Evolutionary conservation across 2,113 vertebrate genomes (phyloP), one percentile per base, ranked within the genome.

Genomic region (Petrocephalus microphthalmus): DNA sequence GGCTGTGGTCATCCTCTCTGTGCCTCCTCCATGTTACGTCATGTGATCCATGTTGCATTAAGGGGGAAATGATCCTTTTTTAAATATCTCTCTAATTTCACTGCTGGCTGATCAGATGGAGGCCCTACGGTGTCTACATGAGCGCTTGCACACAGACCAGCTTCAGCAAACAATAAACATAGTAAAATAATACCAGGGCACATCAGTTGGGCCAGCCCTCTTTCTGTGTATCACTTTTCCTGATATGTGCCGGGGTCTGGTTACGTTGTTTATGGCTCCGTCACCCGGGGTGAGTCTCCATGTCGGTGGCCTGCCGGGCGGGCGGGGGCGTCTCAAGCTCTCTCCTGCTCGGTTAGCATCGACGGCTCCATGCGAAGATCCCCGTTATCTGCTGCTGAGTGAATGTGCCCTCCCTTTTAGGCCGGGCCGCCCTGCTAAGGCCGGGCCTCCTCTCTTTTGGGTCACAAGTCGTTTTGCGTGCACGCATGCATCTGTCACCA

Each of bases 11-110:
- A 19, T n/a, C 2, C 22, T 67, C 64, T 45, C 45, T 64, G 8
- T 29, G 42, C 45, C 60, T 87, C 51, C 60, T 71, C 86, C 57
- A 7, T n/a, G 49, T 64, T 49, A 67, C 45, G 25, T 45, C 47
- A 60, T 22, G 47, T 87, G 47, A 87, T 87, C 22, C n/a, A 51
- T 51, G 52, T 57, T 83, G 81, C 64, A 67, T 67, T 87, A 25
- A 87, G 29, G 25, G 57, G n/a, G 60, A 67, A 87, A 15, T 17
- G 42, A 71, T 87, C 57, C 64, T 71, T 57, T 87, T 25, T 7
- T 29, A 67, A 67, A 67, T 29, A 67, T 67, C 25, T 42, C 33
- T 54, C 52, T 54, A 37, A 86, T 15, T 51, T 60, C 42, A 15
- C 85, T 42, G 54, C 57, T 52, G 25, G 25, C 64, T 51, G 60